phyloP scores from a whole-genome alignment of 2,888 invertebrate genomes.

The Oithona nana region DNA sequence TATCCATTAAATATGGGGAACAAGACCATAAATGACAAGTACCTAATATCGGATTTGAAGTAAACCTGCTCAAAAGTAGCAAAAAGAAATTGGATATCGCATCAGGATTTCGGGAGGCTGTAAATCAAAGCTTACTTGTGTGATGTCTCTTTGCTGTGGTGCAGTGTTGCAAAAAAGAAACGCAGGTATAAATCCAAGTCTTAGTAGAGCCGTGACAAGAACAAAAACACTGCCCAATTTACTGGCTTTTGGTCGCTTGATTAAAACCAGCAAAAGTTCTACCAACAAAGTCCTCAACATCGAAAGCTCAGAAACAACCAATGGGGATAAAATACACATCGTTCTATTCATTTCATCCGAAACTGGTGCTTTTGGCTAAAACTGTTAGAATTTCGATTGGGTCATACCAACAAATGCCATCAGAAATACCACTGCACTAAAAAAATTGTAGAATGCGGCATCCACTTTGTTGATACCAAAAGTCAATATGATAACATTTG shows the following conservation, averaged over 20 bases:
- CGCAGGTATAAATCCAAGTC: constrained; percentile 57
- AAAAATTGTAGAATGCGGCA: constrained; percentile 72
- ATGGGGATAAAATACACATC: constrained; percentile 64
- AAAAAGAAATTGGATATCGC: too few relatives aligned
- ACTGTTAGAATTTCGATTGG: constrained; percentile 42
- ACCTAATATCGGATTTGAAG: constrained; percentile 55
- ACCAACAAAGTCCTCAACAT: constrained; percentile 68
- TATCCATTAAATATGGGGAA: constrained; percentile 79
- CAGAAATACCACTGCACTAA: constrained; percentile 58
- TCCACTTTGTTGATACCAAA: constrained; percentile 56
- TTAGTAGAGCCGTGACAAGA: constrained; percentile 28
- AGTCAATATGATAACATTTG: constrained; percentile 60
- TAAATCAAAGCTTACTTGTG: constrained; percentile 37
- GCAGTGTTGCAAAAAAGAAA: constrained; percentile 64
- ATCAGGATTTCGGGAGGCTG: too few relatives aligned
- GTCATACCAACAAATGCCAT: constrained; percentile 48
- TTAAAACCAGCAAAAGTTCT: constrained; percentile 33
- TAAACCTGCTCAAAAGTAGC: too few relatives aligned
- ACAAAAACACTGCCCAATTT: background rate
- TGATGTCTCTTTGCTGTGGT: constrained; percentile 35
- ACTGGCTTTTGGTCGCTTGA: constrained; percentile 13
- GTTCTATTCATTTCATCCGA: background rate
- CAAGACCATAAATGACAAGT: constrained; percentile 50
- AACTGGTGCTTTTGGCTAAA: constrained; percentile 44
- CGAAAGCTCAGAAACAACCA: constrained; percentile 72